Percentiles rank a stretch among this genome's conserved stretches.
Conservation (phyloP, 2,888 invertebrate genomes). For the Crocallis elinguaria region DNA sequence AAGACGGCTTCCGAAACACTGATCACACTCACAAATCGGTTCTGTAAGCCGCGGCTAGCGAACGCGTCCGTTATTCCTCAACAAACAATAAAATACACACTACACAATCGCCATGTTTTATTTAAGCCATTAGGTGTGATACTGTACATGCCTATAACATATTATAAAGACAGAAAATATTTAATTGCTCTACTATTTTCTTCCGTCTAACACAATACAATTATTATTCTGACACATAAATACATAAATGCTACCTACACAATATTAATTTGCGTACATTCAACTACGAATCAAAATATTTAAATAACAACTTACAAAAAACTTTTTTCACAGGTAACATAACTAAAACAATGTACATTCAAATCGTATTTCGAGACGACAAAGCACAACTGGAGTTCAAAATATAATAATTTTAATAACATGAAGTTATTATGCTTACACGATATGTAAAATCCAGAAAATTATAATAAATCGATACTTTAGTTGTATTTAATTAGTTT, state of each 20-base stretch:
- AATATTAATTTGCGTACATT: constrained; percentile 18
- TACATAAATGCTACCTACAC: constrained; percentile 7
- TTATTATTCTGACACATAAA: background rate
- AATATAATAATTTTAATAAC: background rate
- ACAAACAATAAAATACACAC: too few relatives aligned
- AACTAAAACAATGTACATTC: constrained; percentile 5
- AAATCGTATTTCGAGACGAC: constrained; percentile 4
- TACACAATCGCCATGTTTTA: too few relatives aligned
- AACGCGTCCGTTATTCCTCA: too few relatives aligned
- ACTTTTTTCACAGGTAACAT: constrained; percentile 6
- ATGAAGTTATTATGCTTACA: too few relatives aligned
- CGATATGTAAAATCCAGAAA: too few relatives aligned
- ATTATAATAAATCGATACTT: too few relatives aligned
- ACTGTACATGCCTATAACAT: too few relatives aligned
- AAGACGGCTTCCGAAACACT: too few relatives aligned
- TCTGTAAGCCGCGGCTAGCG: too few relatives aligned
- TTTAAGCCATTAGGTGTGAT: too few relatives aligned
- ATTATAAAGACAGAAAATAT: background rate
- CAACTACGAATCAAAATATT: constrained; percentile 8
- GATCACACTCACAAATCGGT: too few relatives aligned
- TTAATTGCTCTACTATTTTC: background rate
- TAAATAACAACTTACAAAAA: constrained; percentile 21
- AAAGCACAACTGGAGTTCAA: background rate
- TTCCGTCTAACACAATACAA: background rate
- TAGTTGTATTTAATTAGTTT: too few relatives aligned